Percentiles rank a stretch among this genome's conserved stretches.
Conservation (phyloP, 2,797 vertebrate genomes). For the Cebuella pygmaea region DNA sequence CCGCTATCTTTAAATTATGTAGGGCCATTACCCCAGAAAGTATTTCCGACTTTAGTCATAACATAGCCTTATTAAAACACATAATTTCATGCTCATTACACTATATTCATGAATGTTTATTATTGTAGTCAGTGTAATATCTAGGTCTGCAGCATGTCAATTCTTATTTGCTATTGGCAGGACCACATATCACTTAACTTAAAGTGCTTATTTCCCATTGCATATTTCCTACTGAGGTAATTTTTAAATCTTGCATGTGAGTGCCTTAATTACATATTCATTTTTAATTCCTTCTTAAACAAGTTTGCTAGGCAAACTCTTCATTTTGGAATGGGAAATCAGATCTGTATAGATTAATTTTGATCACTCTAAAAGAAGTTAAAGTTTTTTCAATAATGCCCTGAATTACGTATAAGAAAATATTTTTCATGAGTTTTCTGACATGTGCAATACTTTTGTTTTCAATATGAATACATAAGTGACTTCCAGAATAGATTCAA, state of each 20-base stretch:
- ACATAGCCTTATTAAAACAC: constrained; percentile 63
- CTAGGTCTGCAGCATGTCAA: background rate
- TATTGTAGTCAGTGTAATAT: background rate
- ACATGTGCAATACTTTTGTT: background rate
- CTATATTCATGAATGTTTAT: constrained; percentile 44
- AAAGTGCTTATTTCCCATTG: background rate
- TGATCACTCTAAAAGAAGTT: background rate
- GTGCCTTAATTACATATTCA: constrained; percentile 54
- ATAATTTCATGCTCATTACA: constrained; percentile 56
- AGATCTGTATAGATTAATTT: constrained; percentile 47
- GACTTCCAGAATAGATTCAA: background rate
- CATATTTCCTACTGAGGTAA: background rate
- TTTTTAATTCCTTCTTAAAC: constrained; percentile 54
- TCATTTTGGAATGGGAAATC: constrained; percentile 36
- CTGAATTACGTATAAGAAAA: constrained; percentile 2
- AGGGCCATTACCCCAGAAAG: constrained; percentile 62
- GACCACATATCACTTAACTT: background rate
- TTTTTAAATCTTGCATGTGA: background rate
- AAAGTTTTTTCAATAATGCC: background rate
- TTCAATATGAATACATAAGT: constrained; percentile 19
- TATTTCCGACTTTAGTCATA: constrained; percentile 39
- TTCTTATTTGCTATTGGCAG: constrained; percentile 18
- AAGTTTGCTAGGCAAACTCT: background rate
- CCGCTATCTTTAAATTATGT: constrained; percentile 64
- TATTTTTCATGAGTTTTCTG: background rate